These are phyloP conservation scores for Thripadectes ignobilis DNA, from an alignment of 2,797 vertebrate genomes.

Conservation along the genomic window DNA sequence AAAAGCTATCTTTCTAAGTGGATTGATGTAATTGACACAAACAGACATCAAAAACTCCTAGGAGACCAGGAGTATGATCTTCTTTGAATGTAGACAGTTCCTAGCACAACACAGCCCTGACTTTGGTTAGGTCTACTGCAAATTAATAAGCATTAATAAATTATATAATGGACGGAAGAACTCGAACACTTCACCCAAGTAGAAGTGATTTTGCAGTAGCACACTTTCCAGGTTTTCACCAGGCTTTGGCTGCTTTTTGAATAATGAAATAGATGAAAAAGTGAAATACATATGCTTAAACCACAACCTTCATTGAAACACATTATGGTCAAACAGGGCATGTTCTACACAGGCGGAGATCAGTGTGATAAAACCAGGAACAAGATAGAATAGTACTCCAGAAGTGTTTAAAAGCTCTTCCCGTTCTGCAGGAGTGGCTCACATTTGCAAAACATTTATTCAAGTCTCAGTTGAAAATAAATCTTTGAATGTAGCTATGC, in stretches of 20 bases:
- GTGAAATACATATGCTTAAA: constrained; percentile 13
- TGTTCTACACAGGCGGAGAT: background rate
- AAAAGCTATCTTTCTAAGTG: background rate
- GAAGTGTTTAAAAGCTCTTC: constrained; percentile 43
- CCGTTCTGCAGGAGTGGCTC: constrained; percentile 54
- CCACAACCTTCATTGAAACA: background rate
- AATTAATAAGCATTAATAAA: constrained; percentile 1
- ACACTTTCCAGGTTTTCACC: constrained; percentile 3
- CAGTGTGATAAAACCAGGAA: background rate
- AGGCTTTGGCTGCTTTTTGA: background rate
- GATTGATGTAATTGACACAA: constrained; percentile 13
- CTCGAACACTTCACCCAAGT: background rate
- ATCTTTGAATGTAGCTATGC: constrained; percentile 54
- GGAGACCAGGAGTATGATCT: background rate
- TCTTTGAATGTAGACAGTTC: background rate
- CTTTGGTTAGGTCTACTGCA: background rate
- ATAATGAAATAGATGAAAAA: constrained; percentile 47
- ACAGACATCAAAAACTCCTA: constrained; percentile 16
- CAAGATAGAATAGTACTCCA: constrained; percentile 21
- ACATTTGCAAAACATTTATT: constrained; percentile 77
- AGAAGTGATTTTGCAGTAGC: constrained; percentile 6
- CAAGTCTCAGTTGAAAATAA: constrained; percentile 70
- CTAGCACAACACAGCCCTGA: background rate
- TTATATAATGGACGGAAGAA: constrained; percentile 6
- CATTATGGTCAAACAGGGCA: constrained; percentile 15